A percentile compares a stretch with the other conserved stretches of the same genome.
phyloP scores from a whole-genome alignment of 2,888 invertebrate genomes.

The Melanchra persicariae region DNA sequence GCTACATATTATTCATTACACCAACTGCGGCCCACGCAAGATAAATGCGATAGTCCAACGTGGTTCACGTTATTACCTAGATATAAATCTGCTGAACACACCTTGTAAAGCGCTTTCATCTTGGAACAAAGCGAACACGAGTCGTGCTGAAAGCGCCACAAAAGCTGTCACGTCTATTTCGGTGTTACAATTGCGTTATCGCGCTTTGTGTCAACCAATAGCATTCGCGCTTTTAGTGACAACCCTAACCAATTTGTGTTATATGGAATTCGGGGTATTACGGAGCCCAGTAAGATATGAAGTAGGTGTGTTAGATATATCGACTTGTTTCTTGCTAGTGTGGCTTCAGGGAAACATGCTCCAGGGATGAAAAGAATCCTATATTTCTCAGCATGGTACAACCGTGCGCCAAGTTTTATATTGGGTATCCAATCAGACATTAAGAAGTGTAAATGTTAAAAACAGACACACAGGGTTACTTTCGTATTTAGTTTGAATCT shows the following conservation, averaged over 20 bases:
- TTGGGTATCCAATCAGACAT: too few species aligned
- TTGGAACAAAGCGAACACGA: slow-evolving; percentile 56
- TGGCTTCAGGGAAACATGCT: too few species aligned
- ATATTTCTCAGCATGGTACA: too few species aligned
- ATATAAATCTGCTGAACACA: slow-evolving; percentile 57
- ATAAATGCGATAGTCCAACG: slow-evolving; percentile 57
- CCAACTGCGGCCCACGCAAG: slow-evolving; percentile 49
- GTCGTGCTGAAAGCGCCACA: slow-evolving; percentile 48
- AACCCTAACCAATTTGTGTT: slow-evolving; percentile 28
- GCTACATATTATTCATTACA: slow-evolving; percentile 60
- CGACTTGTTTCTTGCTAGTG: background rate
- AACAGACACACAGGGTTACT: too few species aligned
- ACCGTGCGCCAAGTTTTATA: too few species aligned
- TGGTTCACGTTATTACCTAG: slow-evolving; percentile 54
- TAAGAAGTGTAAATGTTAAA: too few species aligned
- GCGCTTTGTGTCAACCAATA: slow-evolving; percentile 35
- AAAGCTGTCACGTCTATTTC: slow-evolving; percentile 58
- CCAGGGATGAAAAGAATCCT: too few species aligned
- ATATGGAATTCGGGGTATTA: slow-evolving; percentile 1
- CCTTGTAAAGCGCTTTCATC: slow-evolving; percentile 54
- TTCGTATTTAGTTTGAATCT: too few species aligned
- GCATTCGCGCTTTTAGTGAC: slow-evolving; percentile 24
- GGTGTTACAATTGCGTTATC: slow-evolving; percentile 57
- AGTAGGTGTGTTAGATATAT: background rate
- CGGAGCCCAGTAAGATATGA: background rate